Conservation (phyloP, 2,888 invertebrate genomes). For the Metacarcinus magister region DNA sequence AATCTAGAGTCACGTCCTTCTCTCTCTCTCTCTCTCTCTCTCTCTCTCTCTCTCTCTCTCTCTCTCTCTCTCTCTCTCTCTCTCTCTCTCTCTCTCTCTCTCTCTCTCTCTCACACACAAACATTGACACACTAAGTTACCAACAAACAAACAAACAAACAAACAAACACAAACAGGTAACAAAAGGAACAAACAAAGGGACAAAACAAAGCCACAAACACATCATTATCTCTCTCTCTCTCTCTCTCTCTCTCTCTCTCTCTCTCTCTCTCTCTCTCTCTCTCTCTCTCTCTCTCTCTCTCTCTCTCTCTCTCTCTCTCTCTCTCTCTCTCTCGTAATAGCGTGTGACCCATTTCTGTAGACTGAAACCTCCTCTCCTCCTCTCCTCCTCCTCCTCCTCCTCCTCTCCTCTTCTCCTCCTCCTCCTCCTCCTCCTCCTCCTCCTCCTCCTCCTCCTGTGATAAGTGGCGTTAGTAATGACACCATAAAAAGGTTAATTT, state of each 20-base stretch:
- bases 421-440: too few species aligned
- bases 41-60: constrained; percentile 21
- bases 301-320: constrained; percentile 1
- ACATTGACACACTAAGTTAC: constrained; percentile 17
- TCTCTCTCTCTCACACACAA: not conserved
- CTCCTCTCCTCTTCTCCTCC: not conserved
- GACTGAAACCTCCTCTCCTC: not conserved
- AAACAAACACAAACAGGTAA: not conserved
- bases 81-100: constrained; percentile 2
- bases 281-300: too few species aligned
- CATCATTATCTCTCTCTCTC: constrained; percentile 40
- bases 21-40: not conserved
- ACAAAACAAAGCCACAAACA: constrained; percentile 35
- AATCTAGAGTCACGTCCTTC: not conserved
- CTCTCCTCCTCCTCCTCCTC: not conserved
- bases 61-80: not conserved
- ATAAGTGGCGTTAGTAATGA: constrained; percentile 26
- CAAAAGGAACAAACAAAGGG: constrained; percentile 16
- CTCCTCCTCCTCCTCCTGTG: not conserved
- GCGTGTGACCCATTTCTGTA: not conserved
- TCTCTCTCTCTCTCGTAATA: not conserved
- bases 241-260: constrained; percentile 32
- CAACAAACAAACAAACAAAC: constrained; percentile 26
- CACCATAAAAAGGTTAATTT: constrained; percentile 56
- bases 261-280: not conserved